These are phyloP conservation scores for Takifugu flavidus DNA, from an alignment of 2,113 vertebrate genomes.

Conservation along the genomic window DNA sequence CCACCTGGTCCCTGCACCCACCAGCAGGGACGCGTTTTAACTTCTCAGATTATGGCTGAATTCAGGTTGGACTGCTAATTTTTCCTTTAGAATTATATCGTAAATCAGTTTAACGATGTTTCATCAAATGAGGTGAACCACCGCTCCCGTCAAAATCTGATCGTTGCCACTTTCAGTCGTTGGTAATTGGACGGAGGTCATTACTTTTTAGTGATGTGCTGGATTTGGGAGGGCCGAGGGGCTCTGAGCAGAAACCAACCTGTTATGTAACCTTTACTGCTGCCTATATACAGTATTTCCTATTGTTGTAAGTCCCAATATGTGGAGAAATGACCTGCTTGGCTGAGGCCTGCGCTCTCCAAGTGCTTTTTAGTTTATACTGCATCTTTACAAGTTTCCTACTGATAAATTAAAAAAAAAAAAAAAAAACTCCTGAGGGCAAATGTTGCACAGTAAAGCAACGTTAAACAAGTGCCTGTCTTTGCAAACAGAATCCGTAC, in stretches of 20 bases:
- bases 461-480: slow-evolving; percentile 49
- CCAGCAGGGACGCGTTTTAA: slow-evolving; percentile 12
- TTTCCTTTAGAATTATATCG: slow-evolving; percentile 17
- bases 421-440: slow-evolving; percentile 63
- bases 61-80: neutral
- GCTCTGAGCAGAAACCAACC: no score
- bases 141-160: slow-evolving; percentile 38
- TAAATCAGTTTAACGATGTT: slow-evolving; percentile 28
- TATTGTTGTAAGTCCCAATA: slow-evolving; percentile 17
- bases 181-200: no score
- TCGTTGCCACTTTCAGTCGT: no score
- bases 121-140: slow-evolving; percentile 18
- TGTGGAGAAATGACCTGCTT: slow-evolving; percentile 6
- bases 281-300: no score
- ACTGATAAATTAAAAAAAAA: slow-evolving; percentile 26
- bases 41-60: neutral
- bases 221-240: no score
- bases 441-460: slow-evolving; percentile 53
- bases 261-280: no score
- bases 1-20: no score
- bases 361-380: slow-evolving; percentile 6
- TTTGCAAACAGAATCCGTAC: slow-evolving; percentile 26
- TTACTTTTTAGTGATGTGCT: no score
- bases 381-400: slow-evolving; percentile 23
- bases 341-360: neutral